phyloP scores from a whole-genome alignment of 2,888 invertebrate genomes.

The Phaedon cochleariae region DNA sequence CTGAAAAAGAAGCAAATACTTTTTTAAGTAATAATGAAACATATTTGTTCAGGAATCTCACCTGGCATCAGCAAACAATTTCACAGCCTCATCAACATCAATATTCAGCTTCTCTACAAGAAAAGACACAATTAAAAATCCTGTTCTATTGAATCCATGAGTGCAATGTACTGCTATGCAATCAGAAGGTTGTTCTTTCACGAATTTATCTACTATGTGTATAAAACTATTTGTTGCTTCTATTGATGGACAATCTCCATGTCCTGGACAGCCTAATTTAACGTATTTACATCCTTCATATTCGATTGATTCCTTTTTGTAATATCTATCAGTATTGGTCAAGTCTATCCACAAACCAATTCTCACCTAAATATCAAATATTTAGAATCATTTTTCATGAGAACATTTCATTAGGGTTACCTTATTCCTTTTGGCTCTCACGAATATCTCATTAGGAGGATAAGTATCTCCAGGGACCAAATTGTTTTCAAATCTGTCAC shows the following conservation, averaged over 20 bases:
- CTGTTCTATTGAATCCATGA: conserved; percentile 98
- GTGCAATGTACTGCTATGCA: conserved; percentile 91
- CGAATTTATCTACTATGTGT: conserved; percentile 79
- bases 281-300: conserved; percentile 80
- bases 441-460: conserved; percentile 86
- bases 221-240: conserved; percentile 90
- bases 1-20: conserved; percentile 61
- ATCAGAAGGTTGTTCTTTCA: conserved; percentile 80
- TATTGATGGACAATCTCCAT: conserved; percentile 87
- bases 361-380: conserved; percentile 68
- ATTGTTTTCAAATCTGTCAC: conserved; percentile 80
- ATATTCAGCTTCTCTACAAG: conserved; percentile 86
- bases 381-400: background rate
- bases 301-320: conserved; percentile 81
- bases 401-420: conserved; percentile 62
- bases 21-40: background rate
- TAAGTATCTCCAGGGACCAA: conserved; percentile 86
- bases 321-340: conserved; percentile 94
- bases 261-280: conserved; percentile 90
- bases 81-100: conserved; percentile 84
- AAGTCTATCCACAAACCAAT: conserved; percentile 96
- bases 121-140: conserved; percentile 92
- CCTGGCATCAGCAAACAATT: conserved; percentile 77
- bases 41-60: conserved; percentile 49
- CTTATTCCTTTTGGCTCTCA: conserved; percentile 78